Conservation (phyloP, 2,113 vertebrate species). For the Lamprologus lemairii region DNA sequence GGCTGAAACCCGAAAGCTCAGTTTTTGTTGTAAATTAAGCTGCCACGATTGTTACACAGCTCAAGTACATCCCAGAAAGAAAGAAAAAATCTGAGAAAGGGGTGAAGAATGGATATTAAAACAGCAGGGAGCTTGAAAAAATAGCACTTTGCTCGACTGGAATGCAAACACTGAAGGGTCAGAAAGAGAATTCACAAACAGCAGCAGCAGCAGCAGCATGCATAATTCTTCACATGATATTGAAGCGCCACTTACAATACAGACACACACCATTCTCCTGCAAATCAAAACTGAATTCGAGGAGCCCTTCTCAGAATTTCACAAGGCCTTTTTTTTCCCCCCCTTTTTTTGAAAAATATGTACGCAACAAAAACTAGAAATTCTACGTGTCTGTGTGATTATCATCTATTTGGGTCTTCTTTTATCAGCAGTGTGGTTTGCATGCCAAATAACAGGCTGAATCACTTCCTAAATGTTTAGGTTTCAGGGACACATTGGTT, state of each 20-base stretch:
- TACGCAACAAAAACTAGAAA: neutral
- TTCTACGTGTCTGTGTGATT: neutral
- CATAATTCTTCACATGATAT: slow-evolving; percentile 63
- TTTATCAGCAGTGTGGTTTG: slow-evolving; percentile 4
- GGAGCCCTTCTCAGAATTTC: slow-evolving; percentile 30
- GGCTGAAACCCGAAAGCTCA: neutral
- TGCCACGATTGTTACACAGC: neutral
- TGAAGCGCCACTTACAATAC: slow-evolving; percentile 36
- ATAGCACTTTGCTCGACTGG: slow-evolving; percentile 37
- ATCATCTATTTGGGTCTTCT: slow-evolving; percentile 10
- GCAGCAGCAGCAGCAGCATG: slow-evolving; percentile 35
- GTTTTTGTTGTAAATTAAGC: slow-evolving; percentile 1
- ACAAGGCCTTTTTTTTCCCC: fast-evolving
- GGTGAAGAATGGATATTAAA: slow-evolving; percentile 54
- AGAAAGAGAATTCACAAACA: slow-evolving; percentile 51
- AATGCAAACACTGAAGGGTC: slow-evolving; percentile 50
- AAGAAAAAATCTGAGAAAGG: neutral
- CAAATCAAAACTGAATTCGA: slow-evolving; percentile 15
- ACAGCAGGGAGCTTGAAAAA: slow-evolving; percentile 47
- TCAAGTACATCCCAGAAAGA: neutral
- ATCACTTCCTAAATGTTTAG: slow-evolving; percentile 52
- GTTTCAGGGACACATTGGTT: slow-evolving; percentile 57
- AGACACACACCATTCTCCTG: slow-evolving; percentile 26
- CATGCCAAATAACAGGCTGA: slow-evolving; percentile 19
- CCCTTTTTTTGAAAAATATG: neutral